Evolutionary conservation across 2,888 invertebrate genomes (phyloP), one percentile per base, ranked within the genome.

Genomic region (Hesperia comma): DNA sequence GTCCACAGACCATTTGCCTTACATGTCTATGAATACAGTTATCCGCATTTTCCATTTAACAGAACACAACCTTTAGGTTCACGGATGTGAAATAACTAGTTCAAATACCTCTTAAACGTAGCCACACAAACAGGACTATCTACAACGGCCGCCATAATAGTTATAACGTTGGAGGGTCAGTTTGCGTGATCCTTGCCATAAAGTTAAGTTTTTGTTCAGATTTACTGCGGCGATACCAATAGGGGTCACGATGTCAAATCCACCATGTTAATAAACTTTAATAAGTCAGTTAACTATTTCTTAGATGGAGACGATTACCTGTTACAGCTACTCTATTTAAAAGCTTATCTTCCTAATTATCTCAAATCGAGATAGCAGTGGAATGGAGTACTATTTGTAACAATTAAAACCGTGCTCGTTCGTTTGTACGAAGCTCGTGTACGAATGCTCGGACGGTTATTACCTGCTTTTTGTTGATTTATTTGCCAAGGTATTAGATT

Each of bases 141-240:
- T 43, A 37, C 41, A 56, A 51, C 26, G 40, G 37, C 32, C 19
- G 51, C 64, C 63, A 33, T 58, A 58, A 58, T 58, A 33, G 58
- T 58, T 53, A 85, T 83, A 81, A 79, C 88, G 87, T 86, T 84
- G 78, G 71, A 70, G 77, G 89, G 90, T 88, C 89, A 86, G 82
- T 77, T 89, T 79, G 87, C 89, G 90, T 91, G 90, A 87, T 87
- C 80, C 81, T 76, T 74, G 78, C 87, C 80, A 86, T 89, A 88
- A 87, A 89, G 81, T 80, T 81, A 83, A 81, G 79, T 86, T 88
- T 89, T 90, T 84, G 86, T 82, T 79, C 81, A 83, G 86, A 87
- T 88, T 88, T 86, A 84, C 85, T 78, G 76, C 73, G 77, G 77
- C 82, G 83, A 84, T 83, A 84, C 79, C 78, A 82, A 86, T 79